A percentile compares a stretch with the other conserved stretches of the same genome.
Conservation (phyloP, 2,113 vertebrate species). For the Hippopotamus amphibius region DNA sequence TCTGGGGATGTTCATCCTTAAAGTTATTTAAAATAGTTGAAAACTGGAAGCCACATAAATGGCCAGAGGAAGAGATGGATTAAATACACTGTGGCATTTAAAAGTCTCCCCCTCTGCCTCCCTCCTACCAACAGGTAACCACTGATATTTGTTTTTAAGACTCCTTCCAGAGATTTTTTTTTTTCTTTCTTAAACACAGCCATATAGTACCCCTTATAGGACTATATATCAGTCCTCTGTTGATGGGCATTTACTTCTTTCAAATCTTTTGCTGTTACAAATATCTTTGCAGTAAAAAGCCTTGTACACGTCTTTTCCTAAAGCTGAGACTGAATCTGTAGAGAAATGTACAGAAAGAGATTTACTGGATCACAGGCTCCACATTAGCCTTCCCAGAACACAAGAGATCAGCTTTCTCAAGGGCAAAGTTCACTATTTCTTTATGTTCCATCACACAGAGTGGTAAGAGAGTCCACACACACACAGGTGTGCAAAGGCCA, state of each 20-base stretch:
- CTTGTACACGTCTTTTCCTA: background rate
- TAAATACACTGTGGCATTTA: background rate
- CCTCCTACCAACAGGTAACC: background rate
- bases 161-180: background rate
- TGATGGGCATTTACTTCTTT: background rate
- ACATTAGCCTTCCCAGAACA: background rate
- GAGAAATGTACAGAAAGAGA: background rate
- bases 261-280: background rate
- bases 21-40: background rate
- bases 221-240: background rate
- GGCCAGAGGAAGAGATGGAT: background rate
- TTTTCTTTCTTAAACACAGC: background rate
- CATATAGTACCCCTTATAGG: background rate
- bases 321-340: background rate
- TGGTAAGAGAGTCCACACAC: background rate
- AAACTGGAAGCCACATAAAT: background rate
- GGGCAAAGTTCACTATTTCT: background rate
- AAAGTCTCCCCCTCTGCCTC: background rate
- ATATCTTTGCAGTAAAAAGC: background rate
- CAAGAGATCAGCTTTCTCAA: background rate
- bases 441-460: background rate
- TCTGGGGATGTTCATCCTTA: background rate
- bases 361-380: background rate
- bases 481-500: background rate
- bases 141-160: background rate